Evolutionary conservation across 2,113 vertebrate genomes (phyloP).

Genomic region (Phalacrocorax pelagicus): DNA sequence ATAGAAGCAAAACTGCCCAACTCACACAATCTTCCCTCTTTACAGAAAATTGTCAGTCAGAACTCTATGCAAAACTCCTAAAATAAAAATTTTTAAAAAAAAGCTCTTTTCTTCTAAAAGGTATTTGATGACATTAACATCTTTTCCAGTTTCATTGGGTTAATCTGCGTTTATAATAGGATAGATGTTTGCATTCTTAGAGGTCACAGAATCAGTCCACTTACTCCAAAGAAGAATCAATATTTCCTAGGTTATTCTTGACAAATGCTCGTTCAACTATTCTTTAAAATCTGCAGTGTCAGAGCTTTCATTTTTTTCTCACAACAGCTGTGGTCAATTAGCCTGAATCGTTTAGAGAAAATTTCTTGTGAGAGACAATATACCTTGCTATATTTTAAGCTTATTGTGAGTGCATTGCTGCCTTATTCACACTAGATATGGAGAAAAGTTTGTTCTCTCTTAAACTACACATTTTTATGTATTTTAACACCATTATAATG

Average conservation of each 20-base stretch:
- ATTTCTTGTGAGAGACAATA: background rate
- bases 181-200: background rate
- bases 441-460: background rate
- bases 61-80: background rate
- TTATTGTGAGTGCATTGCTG: background rate
- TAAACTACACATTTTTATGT: background rate
- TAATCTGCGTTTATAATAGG: background rate
- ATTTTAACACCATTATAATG: background rate
- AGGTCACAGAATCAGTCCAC: conserved; percentile 5
- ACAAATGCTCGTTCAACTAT: background rate
- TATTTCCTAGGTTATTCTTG: conserved; percentile 1
- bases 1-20: background rate
- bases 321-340: background rate
- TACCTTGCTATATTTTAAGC: background rate
- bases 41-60: background rate
- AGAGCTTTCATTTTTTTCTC: background rate
- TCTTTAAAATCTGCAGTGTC: background rate
- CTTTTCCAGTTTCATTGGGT: background rate
- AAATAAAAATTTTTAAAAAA: too few relatives aligned
- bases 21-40: background rate
- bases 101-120: background rate
- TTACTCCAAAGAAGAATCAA: conserved; percentile 9
- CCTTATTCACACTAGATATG: background rate
- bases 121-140: background rate
- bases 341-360: background rate